A percentile compares a stretch with the other conserved stretches of the same genome.
Evolutionary conservation across 2,797 vertebrate species (phyloP).

Genomic region (Danionella dracula): DNA sequence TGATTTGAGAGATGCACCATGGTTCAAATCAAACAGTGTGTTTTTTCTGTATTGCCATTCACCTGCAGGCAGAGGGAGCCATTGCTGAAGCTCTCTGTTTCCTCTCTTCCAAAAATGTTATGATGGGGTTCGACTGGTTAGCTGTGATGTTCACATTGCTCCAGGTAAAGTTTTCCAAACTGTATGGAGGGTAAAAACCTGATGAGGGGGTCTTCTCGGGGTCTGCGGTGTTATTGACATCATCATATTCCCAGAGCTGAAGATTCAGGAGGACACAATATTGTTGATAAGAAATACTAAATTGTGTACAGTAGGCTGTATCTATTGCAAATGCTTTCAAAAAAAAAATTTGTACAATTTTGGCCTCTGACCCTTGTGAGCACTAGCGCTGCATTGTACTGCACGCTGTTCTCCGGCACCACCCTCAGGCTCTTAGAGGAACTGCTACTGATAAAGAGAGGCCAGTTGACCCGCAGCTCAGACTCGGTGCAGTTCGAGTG

Average conservation of each 20-base stretch:
- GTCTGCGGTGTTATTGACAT: slow-evolving; percentile 55
- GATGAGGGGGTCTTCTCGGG: slow-evolving; percentile 22
- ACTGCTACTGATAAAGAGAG: slow-evolving; percentile 54
- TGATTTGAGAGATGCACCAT: too few relatives aligned
- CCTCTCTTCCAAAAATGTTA: slow-evolving; percentile 63
- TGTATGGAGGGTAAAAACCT: slow-evolving; percentile 70
- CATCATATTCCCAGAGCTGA: slow-evolving; percentile 81
- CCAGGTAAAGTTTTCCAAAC: slow-evolving; percentile 77
- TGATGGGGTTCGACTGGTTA: slow-evolving; percentile 48
- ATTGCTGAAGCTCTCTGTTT: slow-evolving; percentile 40
- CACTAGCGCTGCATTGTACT: slow-evolving; percentile 68
- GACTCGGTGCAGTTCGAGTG: slow-evolving; percentile 69
- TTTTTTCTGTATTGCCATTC: not conserved
- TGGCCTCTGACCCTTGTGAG: slow-evolving; percentile 78
- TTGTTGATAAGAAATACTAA: too few relatives aligned
- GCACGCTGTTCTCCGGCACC: slow-evolving; percentile 70
- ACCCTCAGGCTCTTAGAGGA: slow-evolving; percentile 66
- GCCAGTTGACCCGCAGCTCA: slow-evolving; percentile 74
- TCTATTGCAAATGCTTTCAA: too few relatives aligned
- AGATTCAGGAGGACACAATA: not conserved
- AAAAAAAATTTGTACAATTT: too few relatives aligned
- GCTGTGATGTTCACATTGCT: slow-evolving; percentile 54
- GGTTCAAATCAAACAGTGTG: too few relatives aligned
- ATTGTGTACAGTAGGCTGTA: too few relatives aligned
- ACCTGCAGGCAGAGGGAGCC: slow-evolving; percentile 78